These are phyloP conservation scores for Exaiptasia diaphana DNA, from an alignment of 64 coral and sea anemone species.

Conservation along the genomic window DNA sequence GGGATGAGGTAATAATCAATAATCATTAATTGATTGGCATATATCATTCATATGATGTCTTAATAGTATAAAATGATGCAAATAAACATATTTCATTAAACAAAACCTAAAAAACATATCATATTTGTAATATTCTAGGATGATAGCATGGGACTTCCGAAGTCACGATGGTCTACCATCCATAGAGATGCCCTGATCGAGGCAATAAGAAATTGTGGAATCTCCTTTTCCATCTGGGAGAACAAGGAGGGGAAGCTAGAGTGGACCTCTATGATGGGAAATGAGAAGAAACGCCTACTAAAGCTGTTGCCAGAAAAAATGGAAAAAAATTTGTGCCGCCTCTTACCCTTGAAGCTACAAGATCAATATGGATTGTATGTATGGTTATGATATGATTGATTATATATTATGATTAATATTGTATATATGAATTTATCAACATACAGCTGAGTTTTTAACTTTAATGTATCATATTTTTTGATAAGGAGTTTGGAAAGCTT, in stretches of 20 bases:
- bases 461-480: too few relatives aligned
- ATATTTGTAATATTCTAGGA: too few relatives aligned
- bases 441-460: too few relatives aligned
- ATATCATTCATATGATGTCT: too few relatives aligned
- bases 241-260: slow-evolving; percentile 39
- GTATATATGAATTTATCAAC: too few relatives aligned
- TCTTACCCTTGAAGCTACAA: neutral
- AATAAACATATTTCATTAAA: too few relatives aligned
- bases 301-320: neutral
- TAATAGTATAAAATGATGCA: too few relatives aligned
- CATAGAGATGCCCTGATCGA: neutral
- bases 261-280: slow-evolving; percentile 53
- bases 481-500: neutral
- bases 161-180: neutral
- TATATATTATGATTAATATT: too few relatives aligned
- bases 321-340: neutral
- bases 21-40: too few relatives aligned
- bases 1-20: too few relatives aligned
- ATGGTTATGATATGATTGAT: too few relatives aligned
- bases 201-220: slow-evolving; percentile 15
- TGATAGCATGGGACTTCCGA: neutral
- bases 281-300: slow-evolving; percentile 42
- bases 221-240: slow-evolving; percentile 26
- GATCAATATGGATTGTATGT: slow-evolving; percentile 32
- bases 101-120: too few relatives aligned